Percentiles rank a stretch among this genome's conserved stretches.
phyloP scores from a whole-genome alignment of 1,140 invertebrate species.

The Diuraphis noxia region DNA sequence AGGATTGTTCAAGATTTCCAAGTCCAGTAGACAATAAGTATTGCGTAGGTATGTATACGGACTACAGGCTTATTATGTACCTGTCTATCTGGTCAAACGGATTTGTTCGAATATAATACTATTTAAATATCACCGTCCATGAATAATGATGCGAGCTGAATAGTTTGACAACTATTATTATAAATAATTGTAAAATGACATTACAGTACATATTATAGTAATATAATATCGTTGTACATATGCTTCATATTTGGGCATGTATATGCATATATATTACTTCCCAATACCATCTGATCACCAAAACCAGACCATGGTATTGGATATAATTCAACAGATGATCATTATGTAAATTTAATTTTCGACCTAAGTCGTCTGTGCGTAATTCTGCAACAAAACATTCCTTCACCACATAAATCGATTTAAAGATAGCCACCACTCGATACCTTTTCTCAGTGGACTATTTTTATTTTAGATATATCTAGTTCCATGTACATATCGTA shows the following conservation, averaged over 20 bases:
- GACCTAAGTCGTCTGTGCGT: not conserved
- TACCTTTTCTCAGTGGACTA: not conserved
- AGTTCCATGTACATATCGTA: not conserved
- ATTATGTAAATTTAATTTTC: not conserved
- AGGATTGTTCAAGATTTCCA: no score
- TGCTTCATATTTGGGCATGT: not conserved
- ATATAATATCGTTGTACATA: not conserved
- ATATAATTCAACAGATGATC: not conserved
- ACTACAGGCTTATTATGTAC: not conserved
- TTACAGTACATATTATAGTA: not conserved
- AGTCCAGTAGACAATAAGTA: no score
- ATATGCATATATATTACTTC: not conserved
- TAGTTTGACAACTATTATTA: not conserved
- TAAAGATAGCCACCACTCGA: not conserved
- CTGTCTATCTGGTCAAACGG: not conserved
- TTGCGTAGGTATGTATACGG: no score
- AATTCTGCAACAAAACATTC: not conserved
- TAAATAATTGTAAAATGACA: not conserved
- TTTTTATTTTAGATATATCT: not conserved
- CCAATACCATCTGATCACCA: not conserved
- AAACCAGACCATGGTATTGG: not conserved
- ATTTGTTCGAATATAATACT: not conserved
- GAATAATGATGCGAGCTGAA: not conserved
- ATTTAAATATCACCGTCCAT: not conserved
- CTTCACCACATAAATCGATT: not conserved